Evolutionary conservation across 2,888 invertebrate genomes (phyloP), one percentile per base, ranked within the genome.

Genomic region (Balanococcus diminutus): DNA sequence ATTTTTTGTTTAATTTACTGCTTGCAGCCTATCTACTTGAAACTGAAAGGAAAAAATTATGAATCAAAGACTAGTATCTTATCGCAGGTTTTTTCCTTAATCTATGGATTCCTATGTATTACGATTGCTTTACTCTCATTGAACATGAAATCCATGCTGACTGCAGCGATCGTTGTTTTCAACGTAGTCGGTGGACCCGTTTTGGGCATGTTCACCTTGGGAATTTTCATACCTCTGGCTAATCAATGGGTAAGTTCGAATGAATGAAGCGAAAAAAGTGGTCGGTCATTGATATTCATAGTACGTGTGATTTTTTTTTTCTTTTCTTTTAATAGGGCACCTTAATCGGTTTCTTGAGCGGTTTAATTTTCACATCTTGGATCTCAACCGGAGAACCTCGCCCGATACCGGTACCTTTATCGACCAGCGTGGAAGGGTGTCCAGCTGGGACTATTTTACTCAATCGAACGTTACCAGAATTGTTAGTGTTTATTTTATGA

Each of bases 161-260:
- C 96, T 90, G 95, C 95, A 0, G 93, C 96, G 0, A 90, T 96
- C 9, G 96, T 96, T 0, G 95, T 96, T 88, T 96, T 97, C 89
- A 96, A 96, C 1, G 94, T 96, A 0, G 93, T 96, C 1, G 96
- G 96, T 0, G 97, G 97, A 0, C 97, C 97, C 0, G 90, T 96
- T 16, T 90, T 97, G 28, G 96, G 94, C 0, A 91, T 97, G 0
- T 97, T 97, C 89, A 94, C 96, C 0, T 90, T 97, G 36, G 97
- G 97, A 88, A 96, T 97, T 95, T 81, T 82, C 14, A 25, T 82
- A 9, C 31, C 82, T 61, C 36, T 22, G 25, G 86, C 82, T n/a
- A 82, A 86, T 72, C 61, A 86, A 61, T 81, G 56, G 42, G 86
- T 82, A 67, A 28, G 32, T 61, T n/a, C n/a, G n/a, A n/a, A n/a